phyloP scores from a whole-genome alignment of 2,888 invertebrate species.

The Diaperis boleti region DNA sequence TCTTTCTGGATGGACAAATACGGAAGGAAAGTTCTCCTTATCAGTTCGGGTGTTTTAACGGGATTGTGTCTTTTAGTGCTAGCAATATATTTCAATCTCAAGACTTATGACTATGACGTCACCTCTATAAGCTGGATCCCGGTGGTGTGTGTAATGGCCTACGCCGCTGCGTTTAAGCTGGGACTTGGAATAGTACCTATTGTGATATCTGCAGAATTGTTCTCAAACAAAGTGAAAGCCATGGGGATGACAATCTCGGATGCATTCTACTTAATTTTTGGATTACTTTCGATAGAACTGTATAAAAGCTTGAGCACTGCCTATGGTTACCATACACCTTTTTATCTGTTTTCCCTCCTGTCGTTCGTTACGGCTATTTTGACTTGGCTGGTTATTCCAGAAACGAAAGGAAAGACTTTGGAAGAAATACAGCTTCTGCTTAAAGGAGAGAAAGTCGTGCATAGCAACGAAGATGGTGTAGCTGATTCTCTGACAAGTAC shows the following conservation, averaged over 20 bases:
- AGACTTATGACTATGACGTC: slow-evolving; percentile 55
- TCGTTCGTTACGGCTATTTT: slow-evolving; percentile 50
- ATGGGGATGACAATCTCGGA: slow-evolving; percentile 56
- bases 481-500: slow-evolving; percentile 1
- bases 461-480: slow-evolving; percentile 2
- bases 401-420: slow-evolving; percentile 58
- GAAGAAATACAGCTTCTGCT: slow-evolving; percentile 58
- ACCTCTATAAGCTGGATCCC: slow-evolving; percentile 61
- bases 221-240: slow-evolving; percentile 64
- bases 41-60: slow-evolving; percentile 58
- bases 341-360: slow-evolving; percentile 50
- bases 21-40: slow-evolving; percentile 60
- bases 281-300: slow-evolving; percentile 50
- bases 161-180: slow-evolving; percentile 61
- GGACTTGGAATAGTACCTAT: slow-evolving; percentile 64
- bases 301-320: slow-evolving; percentile 48
- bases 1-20: slow-evolving; percentile 60
- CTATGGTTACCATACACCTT: slow-evolving; percentile 52
- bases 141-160: slow-evolving; percentile 60
- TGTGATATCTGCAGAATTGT: slow-evolving; percentile 63
- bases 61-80: slow-evolving; percentile 58
- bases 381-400: slow-evolving; percentile 49
- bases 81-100: slow-evolving; percentile 61
- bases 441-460: slow-evolving; percentile 46
- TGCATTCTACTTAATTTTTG: slow-evolving; percentile 49